Base-by-base conservation (phyloP, 92 coral and sea anemone species). In the Bergia puertoricense region DNA sequence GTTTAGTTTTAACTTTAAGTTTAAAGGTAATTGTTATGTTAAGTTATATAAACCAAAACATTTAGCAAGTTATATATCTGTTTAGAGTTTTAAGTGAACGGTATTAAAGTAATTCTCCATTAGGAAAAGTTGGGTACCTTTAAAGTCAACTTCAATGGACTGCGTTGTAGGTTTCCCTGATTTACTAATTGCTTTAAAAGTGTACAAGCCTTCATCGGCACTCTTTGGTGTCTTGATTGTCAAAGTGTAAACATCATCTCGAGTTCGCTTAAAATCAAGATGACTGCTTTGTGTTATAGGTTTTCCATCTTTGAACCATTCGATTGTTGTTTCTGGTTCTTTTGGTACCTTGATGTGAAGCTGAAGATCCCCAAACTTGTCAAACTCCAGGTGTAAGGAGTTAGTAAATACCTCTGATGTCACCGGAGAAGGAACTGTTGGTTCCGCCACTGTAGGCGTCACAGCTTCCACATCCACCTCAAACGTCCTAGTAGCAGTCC, bases 401-500 rank as follows among this genome's bases (percentile, higher is more conserved):
- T 84, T 84, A 22, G 77, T 72, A 7, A 84, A 84, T 37, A 54
- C 11, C 7, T 56, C 68, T 20, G 85, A 50, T 57, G 85, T 0
- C 44, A 3, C 42, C 45, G 87, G 39, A 11, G 44, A 23, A 13
- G 87, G 79, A 69, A 30, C n/a, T 8, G 78, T 10, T 45, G 87
- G 77, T 71, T 84, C 77, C 79, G 45, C 42, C 7, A 37, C 46
- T 30, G 66, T 6, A 8, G 87, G 67, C 75, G 77, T 36, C 41
- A 65, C 86, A 92, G 96, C 99, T 92, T 91, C 89, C 0, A 97
- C 96, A 44, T 86, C 92, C 45, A 97, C 90, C 68, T 92, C 93
- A 90, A 97, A 97, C 50, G 92, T 93, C 90, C 93, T 93, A 18
- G 91, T 79, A 39, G 94, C 94, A 30, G 94, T 94, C 10, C 99